phyloP scores from a whole-genome alignment of 2,888 invertebrate genomes.

The Acronicta leporina region DNA sequence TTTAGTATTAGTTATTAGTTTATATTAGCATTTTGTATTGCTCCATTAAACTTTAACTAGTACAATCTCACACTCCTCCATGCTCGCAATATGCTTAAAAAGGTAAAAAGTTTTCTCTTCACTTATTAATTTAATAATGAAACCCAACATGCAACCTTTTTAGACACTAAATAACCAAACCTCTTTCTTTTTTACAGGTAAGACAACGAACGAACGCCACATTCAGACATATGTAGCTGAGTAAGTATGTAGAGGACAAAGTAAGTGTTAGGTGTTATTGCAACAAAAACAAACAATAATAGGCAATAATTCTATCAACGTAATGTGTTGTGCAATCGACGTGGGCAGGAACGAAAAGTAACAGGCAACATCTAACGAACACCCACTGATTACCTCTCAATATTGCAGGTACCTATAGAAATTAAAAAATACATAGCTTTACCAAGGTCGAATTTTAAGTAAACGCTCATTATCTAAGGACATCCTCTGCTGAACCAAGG shows the following conservation, averaged over 20 bases:
- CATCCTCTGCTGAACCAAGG: too few species aligned
- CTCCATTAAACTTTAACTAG: too few species aligned
- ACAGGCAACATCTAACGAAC: slow-evolving; percentile 61
- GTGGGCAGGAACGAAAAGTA: slow-evolving; percentile 57
- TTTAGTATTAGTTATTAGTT: too few species aligned
- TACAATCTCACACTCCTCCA: too few species aligned
- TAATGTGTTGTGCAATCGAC: slow-evolving; percentile 50
- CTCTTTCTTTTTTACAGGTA: slow-evolving; percentile 43
- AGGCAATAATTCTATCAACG: slow-evolving; percentile 48
- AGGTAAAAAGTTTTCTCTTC: too few species aligned
- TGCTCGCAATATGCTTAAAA: too few species aligned
- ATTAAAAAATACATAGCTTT: too few species aligned
- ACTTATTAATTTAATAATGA: too few species aligned
- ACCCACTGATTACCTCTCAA: slow-evolving; percentile 54
- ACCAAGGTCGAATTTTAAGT: too few species aligned
- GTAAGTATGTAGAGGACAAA: slow-evolving; percentile 14
- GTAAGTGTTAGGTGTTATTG: slow-evolving; percentile 28
- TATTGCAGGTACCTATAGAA: slow-evolving; percentile 16
- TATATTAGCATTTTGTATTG: too few species aligned
- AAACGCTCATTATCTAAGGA: too few species aligned
- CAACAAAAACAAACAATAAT: slow-evolving; percentile 47
- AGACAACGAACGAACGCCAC: slow-evolving; percentile 10
- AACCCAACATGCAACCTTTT: background rate
- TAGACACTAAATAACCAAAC: background rate
- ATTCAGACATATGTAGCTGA: background rate